Evolutionary conservation across 2,113 vertebrate species (phyloP), one percentile per base, ranked within the genome.

Genomic region (Phyllopteryx taeniolatus): DNA sequence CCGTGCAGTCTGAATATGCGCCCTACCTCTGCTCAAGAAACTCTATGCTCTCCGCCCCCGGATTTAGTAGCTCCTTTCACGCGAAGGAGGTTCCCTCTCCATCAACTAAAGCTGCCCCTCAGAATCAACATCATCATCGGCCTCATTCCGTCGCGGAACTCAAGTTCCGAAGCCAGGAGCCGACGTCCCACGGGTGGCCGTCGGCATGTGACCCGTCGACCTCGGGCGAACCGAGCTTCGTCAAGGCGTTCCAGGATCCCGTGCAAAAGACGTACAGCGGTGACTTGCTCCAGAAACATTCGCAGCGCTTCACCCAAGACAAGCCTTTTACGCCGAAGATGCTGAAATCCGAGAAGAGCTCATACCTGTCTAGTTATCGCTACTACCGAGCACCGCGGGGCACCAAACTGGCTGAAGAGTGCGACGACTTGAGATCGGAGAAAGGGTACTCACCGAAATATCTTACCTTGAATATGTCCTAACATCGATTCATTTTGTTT

Each of bases 281-380:
- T 22, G 97, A 99, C 81, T 85, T 99, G 47, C 89, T 99, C 1
- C 91, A 95, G 14, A 96, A 89, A 85, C 96, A 99, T 78, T 89
- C 94, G 0, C 86, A 93, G 54, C 86, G 67, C 70, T 99, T 99
- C 71, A 97, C 95, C 4, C 76, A 82, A 42, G 85, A 88, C 13
- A 91, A 74, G 73, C 95, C 95, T 20, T 99, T 98, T 70, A 97
- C 93, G 8, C 97, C 96, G 14, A 95, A 95, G 74, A 99, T 93
- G 11, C 90, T 99, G 68, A 94, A 94, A 80, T 94, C 95, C 9
- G 92, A 95, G 66, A 94, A 91, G 61, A 94, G 94, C 78, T 94
- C 96, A 17, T 92, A 89, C 76, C 88, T 99, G 72, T 90, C 93
- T 17, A 90, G 91, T 14, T 98, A 96, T 78, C 94, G 95, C 44